Base-by-base conservation (phyloP, 2,113 vertebrate species). In the Microcebus tavaratra region DNA sequence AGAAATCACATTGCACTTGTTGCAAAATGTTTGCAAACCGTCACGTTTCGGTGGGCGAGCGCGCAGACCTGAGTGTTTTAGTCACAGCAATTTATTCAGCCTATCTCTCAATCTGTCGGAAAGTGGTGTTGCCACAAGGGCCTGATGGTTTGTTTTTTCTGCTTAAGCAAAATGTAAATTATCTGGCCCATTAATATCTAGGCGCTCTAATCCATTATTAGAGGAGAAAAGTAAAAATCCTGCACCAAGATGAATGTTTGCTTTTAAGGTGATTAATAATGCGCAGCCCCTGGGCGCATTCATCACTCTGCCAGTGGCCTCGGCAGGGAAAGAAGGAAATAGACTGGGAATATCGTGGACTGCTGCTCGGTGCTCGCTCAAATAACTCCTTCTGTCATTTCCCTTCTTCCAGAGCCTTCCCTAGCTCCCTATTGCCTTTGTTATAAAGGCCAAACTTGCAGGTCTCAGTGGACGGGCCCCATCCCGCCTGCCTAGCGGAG, bases 241-340 rank as follows among this genome's bases (percentile, higher is more conserved):
- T 95, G 90, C 97, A 76, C 79, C 50, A 96, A 98, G 98, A 98
- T 97, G 95, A 98, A 95, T 98, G 97, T 94, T 97, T 97, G 91
- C 96, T 98, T 97, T 97, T 96, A 97, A 96, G 92, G 29, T 98
- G 97, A 98, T 98, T 97, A 97, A 98, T 98, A 97, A 88, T 14
- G 42, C 7, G 21, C 57, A 78, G 91, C 90, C 73, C 76, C 80
- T 61, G 48, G 95, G 48, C 45, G 31, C 86, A 97, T 97, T 87
- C 84, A 94, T 98, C 95, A 92, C 85, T 86, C 63, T 70, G 55
- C 78, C 92, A 78, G 36, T 31, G 36, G 93, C 53, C 73, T 95
- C 84, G 23, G 61, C 4, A 0, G 23, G 75, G 68, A 75, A 87
- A 91, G n/a, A 68, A 53, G 70, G 70, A 65, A 78, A 5, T 13